phyloP scores from a whole-genome alignment of 2,888 invertebrate genomes.

The Druceiella hillmani region DNA sequence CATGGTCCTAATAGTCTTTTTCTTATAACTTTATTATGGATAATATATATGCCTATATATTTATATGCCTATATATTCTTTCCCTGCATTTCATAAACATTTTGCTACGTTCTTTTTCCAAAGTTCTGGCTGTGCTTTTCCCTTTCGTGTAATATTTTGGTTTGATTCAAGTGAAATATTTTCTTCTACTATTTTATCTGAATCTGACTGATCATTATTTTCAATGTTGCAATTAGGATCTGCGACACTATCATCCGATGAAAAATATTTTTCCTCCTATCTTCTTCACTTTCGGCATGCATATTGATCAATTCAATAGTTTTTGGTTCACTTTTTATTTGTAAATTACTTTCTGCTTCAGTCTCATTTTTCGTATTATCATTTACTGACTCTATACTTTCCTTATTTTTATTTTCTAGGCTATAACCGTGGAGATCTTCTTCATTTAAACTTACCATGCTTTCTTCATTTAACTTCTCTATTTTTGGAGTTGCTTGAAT shows the following conservation, averaged over 20 bases:
- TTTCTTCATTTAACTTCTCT: too few relatives aligned
- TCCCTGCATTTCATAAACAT: slow-evolving; percentile 13
- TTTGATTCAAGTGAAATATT: slow-evolving; percentile 11
- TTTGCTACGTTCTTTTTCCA: slow-evolving; percentile 13
- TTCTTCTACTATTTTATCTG: slow-evolving; percentile 8
- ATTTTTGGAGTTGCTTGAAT: too few relatives aligned
- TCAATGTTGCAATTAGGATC: slow-evolving; percentile 13
- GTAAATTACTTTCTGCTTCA: slow-evolving; percentile 11
- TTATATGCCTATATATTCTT: slow-evolving; percentile 12
- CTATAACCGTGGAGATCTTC: slow-evolving; percentile 7
- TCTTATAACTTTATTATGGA: slow-evolving; percentile 13
- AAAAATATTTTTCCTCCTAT: slow-evolving; percentile 14
- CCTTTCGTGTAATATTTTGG: slow-evolving; percentile 7
- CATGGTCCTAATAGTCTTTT: slow-evolving; percentile 12
- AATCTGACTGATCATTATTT: slow-evolving; percentile 11
- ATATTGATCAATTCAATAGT: slow-evolving; percentile 11
- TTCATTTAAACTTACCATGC: slow-evolving; percentile 9
- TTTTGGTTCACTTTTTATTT: slow-evolving; percentile 11
- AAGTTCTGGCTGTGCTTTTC: slow-evolving; percentile 12
- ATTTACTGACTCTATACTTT: slow-evolving; percentile 12
- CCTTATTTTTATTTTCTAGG: slow-evolving; percentile 11
- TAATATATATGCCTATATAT: too few relatives aligned
- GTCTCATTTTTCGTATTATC: slow-evolving; percentile 9
- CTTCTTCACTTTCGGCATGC: slow-evolving; percentile 11
- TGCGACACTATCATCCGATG: slow-evolving; percentile 13